A percentile compares a stretch with the other conserved stretches of the same genome.
Evolutionary conservation across 1,140 invertebrate species (phyloP).

Genomic region (Drosophila insularis): DNA sequence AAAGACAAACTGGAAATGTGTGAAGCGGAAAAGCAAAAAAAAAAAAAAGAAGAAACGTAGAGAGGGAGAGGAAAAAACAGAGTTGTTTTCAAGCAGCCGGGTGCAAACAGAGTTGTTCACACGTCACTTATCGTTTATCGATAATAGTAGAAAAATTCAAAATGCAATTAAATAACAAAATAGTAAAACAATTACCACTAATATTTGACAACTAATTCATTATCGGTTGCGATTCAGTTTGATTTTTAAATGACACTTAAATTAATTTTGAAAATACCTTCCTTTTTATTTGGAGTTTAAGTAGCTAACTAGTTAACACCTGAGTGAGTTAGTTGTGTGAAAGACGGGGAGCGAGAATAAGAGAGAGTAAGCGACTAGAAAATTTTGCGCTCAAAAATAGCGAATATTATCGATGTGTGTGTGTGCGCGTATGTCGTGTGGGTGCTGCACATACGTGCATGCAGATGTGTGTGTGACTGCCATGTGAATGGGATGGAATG

Average conservation of each 20-base stretch:
- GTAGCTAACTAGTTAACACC: background rate
- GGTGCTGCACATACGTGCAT: slow-evolving; percentile 13
- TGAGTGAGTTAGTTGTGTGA: slow-evolving; percentile 18
- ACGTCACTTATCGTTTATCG: slow-evolving; percentile 48
- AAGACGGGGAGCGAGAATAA: slow-evolving; percentile 22
- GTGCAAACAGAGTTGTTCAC: slow-evolving; percentile 45
- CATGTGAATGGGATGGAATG: slow-evolving; percentile 64
- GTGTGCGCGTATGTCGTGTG: slow-evolving; percentile 23
- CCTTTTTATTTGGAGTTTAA: too few relatives aligned
- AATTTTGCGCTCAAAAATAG: slow-evolving; percentile 65
- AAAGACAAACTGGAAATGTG: slow-evolving; percentile 76
- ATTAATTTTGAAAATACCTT: too few relatives aligned
- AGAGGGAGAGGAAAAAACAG: slow-evolving; percentile 24
- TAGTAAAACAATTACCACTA: slow-evolving; percentile 1
- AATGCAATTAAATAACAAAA: slow-evolving; percentile 15
- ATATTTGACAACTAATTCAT: background rate
- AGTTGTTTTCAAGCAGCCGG: slow-evolving; percentile 41
- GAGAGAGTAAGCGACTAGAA: slow-evolving; percentile 16
- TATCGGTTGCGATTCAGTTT: background rate
- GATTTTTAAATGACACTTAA: too few relatives aligned
- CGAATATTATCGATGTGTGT: slow-evolving; percentile 42
- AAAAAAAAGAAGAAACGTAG: slow-evolving; percentile 24
- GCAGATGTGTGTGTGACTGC: slow-evolving; percentile 36
- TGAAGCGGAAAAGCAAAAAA: slow-evolving; percentile 74
- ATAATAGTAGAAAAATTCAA: background rate